Evolutionary conservation across 2,888 invertebrate genomes (phyloP).

Genomic region (Lamellibrachia columna): DNA sequence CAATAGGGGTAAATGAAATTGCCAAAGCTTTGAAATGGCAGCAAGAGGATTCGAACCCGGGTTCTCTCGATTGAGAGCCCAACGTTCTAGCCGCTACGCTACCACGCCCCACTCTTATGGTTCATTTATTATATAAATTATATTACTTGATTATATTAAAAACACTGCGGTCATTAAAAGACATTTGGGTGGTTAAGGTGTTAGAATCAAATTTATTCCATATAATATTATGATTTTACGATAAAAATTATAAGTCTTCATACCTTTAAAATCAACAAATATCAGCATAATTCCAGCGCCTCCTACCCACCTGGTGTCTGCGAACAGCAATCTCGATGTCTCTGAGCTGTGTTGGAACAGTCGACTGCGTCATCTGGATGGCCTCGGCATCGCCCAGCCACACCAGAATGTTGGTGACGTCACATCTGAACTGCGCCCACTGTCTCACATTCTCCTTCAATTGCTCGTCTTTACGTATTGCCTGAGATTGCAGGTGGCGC

Average conservation of each 20-base stretch:
- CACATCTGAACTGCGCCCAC: conserved; percentile 58
- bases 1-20: too few species aligned
- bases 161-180: too few species aligned
- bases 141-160: too few species aligned
- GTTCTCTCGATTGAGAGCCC: too few species aligned
- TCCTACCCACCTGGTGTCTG: conserved; percentile 71
- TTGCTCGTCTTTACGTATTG: conserved; percentile 64
- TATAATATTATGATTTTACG: too few species aligned
- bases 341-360: conserved; percentile 51
- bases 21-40: too few species aligned
- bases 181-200: too few species aligned
- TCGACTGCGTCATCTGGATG: conserved; percentile 43
- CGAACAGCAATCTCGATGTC: conserved; percentile 73
- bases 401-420: conserved; percentile 55
- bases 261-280: neutral
- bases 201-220: too few species aligned
- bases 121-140: too few species aligned
- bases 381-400: conserved; percentile 62
- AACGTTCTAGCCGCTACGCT: too few species aligned
- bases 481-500: conserved; percentile 56
- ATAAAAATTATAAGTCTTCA: neutral
- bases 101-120: too few species aligned
- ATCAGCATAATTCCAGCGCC: neutral
- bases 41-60: too few species aligned
- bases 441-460: conserved; percentile 75